Conservation (phyloP, 2,113 vertebrate species). For the Hyla sarda region DNA sequence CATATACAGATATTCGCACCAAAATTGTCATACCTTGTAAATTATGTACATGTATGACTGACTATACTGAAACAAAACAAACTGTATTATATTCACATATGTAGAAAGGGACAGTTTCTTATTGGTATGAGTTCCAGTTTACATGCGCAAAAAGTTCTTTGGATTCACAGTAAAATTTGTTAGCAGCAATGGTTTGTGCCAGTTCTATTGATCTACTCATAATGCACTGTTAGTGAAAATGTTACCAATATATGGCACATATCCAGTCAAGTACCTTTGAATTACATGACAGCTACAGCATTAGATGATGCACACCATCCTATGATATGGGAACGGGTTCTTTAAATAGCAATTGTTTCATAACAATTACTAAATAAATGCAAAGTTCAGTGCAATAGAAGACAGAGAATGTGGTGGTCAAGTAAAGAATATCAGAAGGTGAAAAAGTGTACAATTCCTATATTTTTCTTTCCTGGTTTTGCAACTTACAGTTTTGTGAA, state of each 20-base stretch:
- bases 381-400: not conserved
- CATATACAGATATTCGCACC: not conserved
- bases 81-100: not conserved
- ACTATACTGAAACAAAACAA: not conserved
- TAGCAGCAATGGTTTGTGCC: slow-evolving; percentile 37
- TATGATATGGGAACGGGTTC: not conserved
- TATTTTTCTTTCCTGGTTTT: not conserved
- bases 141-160: slow-evolving; percentile 30
- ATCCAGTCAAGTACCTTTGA: not conserved
- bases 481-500: not conserved
- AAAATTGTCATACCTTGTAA: not conserved
- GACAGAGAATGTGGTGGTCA: not conserved
- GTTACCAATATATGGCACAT: slow-evolving; percentile 28
- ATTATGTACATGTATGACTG: not conserved
- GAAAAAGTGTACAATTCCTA: not conserved
- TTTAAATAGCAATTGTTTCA: not conserved
- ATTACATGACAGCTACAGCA: not conserved
- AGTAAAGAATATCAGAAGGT: not conserved
- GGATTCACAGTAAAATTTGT: slow-evolving; percentile 31
- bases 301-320: not conserved
- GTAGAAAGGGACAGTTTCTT: slow-evolving; percentile 3
- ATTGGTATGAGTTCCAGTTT: slow-evolving; percentile 29
- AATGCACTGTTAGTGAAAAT: slow-evolving; percentile 2
- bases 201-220: not conserved
- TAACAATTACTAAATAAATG: not conserved